A percentile compares a stretch with the other conserved stretches of the same genome.
Evolutionary conservation across 35 echinoderm and acorn worm genomes (phyloP).

Genomic region (Strongylocentrotus purpuratus): DNA sequence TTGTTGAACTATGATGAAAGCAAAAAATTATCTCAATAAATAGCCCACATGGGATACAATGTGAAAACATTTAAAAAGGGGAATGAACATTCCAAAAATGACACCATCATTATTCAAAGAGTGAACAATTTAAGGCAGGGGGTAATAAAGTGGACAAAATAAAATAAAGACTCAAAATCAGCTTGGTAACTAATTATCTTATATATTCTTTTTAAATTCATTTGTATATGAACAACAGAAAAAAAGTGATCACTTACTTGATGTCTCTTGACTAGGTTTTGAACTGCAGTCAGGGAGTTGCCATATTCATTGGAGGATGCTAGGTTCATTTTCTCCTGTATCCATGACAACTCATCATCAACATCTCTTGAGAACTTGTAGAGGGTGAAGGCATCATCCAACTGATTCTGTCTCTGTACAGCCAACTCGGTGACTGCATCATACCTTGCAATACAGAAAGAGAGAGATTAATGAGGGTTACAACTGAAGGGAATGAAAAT

Average conservation of each 20-base stretch:
- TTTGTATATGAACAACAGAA: no score
- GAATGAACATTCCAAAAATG: no score
- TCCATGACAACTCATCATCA: constrained; percentile 93
- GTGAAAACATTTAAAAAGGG: no score
- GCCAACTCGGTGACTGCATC: constrained; percentile 59
- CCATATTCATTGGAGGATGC: constrained; percentile 65
- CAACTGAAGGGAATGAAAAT: not conserved
- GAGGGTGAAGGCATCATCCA: constrained; percentile 67
- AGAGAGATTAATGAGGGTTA: not conserved
- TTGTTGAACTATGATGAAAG: no score
- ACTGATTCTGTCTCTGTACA: constrained; percentile 23
- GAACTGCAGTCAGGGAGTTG: constrained; percentile 68
- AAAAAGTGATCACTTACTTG: constrained; percentile 56
- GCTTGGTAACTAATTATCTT: no score
- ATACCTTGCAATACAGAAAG: constrained; percentile 38
- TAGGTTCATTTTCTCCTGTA: constrained; percentile 69
- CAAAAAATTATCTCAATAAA: no score
- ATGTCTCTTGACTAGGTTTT: constrained; percentile 78
- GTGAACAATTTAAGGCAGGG: no score
- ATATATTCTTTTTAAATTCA: no score
- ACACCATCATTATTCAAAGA: no score
- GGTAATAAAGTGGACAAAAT: no score
- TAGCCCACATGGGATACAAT: no score
- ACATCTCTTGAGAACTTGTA: constrained; percentile 79
- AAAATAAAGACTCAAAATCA: no score